phyloP scores from a whole-genome alignment of 2,113 vertebrate genomes.

The Anguilla japonica region DNA sequence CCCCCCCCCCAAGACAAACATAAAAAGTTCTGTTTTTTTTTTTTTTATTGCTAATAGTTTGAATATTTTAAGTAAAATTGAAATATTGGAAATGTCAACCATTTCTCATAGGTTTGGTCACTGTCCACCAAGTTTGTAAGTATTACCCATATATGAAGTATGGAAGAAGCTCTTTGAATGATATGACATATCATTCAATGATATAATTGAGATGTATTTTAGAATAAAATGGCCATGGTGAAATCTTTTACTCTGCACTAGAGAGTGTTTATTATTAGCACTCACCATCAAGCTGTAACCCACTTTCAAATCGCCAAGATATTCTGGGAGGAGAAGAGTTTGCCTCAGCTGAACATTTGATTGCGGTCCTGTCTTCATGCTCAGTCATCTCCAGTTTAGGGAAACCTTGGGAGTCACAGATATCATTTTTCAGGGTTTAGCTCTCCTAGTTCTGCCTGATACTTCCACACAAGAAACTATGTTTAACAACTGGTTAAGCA shows the following conservation, averaged over 20 bases:
- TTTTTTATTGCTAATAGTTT: too few relatives aligned
- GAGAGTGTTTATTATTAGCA: background rate
- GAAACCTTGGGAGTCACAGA: conserved; percentile 37
- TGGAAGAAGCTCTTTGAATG: too few relatives aligned
- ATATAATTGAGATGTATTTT: background rate
- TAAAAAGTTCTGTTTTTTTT: too few relatives aligned
- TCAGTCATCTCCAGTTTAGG: conserved; percentile 49
- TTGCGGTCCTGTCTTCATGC: conserved; percentile 27
- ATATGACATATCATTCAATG: background rate
- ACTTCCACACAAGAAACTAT: background rate
- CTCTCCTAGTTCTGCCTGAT: background rate
- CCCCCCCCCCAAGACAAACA: too few relatives aligned
- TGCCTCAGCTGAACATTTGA: conserved; percentile 62
- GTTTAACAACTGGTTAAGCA: background rate
- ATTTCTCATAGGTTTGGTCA: background rate
- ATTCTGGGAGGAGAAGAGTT: conserved; percentile 54
- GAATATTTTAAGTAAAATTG: background rate
- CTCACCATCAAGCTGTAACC: conserved; percentile 62
- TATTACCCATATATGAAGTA: background rate
- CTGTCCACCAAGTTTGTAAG: background rate
- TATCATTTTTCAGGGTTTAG: background rate
- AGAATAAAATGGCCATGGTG: background rate
- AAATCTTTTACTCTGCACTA: background rate
- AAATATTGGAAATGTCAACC: background rate
- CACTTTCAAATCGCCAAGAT: conserved; percentile 55